Base-by-base conservation (phyloP, 2,888 invertebrate genomes). In the Synergus gifuensis region DNA sequence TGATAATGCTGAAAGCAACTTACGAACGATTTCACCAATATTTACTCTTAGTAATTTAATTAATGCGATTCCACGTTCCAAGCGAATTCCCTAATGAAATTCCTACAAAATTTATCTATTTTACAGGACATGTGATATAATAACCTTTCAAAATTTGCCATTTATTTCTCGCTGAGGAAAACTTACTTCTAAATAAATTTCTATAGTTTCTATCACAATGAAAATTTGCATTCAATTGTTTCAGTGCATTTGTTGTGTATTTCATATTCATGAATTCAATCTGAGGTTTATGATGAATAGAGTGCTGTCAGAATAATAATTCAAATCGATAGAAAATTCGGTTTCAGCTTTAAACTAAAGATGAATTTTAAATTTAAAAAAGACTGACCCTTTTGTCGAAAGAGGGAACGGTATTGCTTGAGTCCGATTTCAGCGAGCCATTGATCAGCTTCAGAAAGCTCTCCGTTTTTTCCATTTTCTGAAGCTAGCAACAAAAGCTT, bases 341-440 rank as follows among this genome's bases (percentile, higher is more conserved):
- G 16, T n/a, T 1, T 44, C 40, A 40, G 12, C 11, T 4, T 18
- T n/a, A 12, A 66, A 42, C 12, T 66, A 11, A 66, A 42, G 18
- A 12, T 22, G 4, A 36, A 58, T 64, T 40, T 14, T 76, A 18
- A 42, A 63, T 93, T 95, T 94, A 18, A 40, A n/a, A 46, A 40
- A 46, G 54, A 80, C 83, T 80, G 92, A 97, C 97, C 97, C 93
- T 95, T 94, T 88, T 96, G 94, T 86, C 93, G 94, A 91, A 96
- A 97, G 46, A 96, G 92, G 84, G 95, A 93, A 88, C 95, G 95
- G 90, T 95, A 96, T 83, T 95, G 94, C 49, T 94, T 94, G 82
- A 97, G 93, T 84, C 95, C 95, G 90, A 96, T 96, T 89, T 96
- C 95, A 80, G 95, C 94, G 84, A 97, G 93, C 97, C 97, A 97